A percentile compares a stretch with the other conserved stretches of the same genome.
Conservation (phyloP, 2,888 invertebrate species). For the Portevinia maculata region DNA sequence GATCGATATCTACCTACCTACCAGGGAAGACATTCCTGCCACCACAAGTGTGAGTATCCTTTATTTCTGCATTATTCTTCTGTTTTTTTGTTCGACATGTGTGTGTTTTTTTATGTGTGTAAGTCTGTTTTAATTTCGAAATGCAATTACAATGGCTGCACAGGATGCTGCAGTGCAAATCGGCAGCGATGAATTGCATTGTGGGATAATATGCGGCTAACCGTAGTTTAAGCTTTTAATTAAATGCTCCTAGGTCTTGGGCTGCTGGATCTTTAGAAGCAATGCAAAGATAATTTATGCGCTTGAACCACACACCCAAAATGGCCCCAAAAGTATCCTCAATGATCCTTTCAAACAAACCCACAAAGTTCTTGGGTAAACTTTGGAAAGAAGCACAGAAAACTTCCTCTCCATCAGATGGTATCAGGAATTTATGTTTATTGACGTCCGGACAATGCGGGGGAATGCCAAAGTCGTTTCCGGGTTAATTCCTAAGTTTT, state of each 20-base stretch:
- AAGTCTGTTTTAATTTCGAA: constrained; percentile 43
- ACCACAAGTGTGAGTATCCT: constrained; percentile 27
- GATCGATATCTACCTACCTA: constrained; percentile 48
- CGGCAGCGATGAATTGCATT: constrained; percentile 37
- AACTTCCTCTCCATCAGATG: constrained; percentile 60
- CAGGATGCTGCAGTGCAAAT: constrained; percentile 61
- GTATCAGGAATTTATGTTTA: constrained; percentile 67
- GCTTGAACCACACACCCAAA: not conserved
- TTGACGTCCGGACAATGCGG: constrained; percentile 40
- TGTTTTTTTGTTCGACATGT: constrained; percentile 11
- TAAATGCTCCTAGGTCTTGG: constrained; percentile 57
- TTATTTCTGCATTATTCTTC: constrained; percentile 43
- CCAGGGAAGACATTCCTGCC: not conserved
- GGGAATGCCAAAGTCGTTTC: constrained; percentile 23
- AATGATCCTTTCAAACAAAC: constrained; percentile 59
- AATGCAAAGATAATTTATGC: constrained; percentile 54
- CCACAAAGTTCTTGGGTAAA: constrained; percentile 65
- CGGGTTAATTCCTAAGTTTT: constrained; percentile 67
- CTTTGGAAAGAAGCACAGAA: constrained; percentile 41
- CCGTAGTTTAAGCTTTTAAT: constrained; percentile 67
- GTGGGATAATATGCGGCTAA: constrained; percentile 58
- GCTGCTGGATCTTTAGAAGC: too few relatives aligned
- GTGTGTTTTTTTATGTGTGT: not conserved
- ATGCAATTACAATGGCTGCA: constrained; percentile 63
- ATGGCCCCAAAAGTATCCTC: constrained; percentile 31